Evolutionary conservation across 2,797 vertebrate genomes (phyloP), one percentile per base, ranked within the genome.

Genomic region (Amniataba percoides): DNA sequence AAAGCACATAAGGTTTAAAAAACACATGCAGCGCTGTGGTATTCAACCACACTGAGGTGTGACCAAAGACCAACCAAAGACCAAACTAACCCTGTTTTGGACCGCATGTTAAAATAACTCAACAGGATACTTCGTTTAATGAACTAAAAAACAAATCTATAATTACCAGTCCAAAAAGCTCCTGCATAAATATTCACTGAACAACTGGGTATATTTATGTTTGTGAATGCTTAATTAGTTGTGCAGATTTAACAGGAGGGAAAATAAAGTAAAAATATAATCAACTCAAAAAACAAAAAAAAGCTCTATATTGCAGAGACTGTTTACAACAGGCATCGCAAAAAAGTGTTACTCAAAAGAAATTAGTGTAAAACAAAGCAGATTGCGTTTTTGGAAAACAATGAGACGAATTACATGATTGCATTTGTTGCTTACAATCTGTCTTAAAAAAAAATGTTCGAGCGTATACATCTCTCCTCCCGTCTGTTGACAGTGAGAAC

Each of bases 131-230:
- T 19, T n/a, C 10, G 6, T 45, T 60, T 52, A 14, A 45, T 40
- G 21, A 61, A 63, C 25, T 7, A 53, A 4, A 27, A 55, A 43
- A 66, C 19, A 46, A 62, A 63, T 36, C 12, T 23, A 18, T 57
- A 6, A 71, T 71, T 71, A 63, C 18, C 25, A 57, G 31, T 62
- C 27, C 13, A 27, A 45, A 27, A 72, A 77, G 16, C 11, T 40
- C 36, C 36, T 27, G 25, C 6, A 60, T 66, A 59, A 59, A 46
- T 34, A 79, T 59, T 56, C 42, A 61, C 10, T 18, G 19, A 16
- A 51, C 9, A 46, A 40, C 14, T 48, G 21, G 15, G 4, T 19
- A 10, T 60, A 60, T n/a, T 66, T 46, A 31, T 64, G 4, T 70
- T 62, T 70, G 53, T n/a, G 58, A 58, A 64, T 49, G 36, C 19